Conservation (phyloP, 2,888 invertebrate genomes). For the Antitype chi region DNA sequence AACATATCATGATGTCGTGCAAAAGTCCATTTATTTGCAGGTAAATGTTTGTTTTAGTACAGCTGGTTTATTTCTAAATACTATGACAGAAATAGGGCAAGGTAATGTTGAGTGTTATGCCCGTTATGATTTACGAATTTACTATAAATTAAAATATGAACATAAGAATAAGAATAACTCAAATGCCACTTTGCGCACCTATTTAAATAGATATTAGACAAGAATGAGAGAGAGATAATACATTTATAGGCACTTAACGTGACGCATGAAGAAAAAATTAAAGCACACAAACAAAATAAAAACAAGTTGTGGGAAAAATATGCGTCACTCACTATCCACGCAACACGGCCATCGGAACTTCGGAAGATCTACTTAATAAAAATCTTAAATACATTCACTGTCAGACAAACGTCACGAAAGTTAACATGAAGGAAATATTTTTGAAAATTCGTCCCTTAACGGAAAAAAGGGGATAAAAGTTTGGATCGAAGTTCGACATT, state of each 20-base stretch:
- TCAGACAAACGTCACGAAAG: not conserved
- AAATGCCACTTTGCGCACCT: not conserved
- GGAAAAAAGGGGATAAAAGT: not conserved
- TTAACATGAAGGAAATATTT: not conserved
- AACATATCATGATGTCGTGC: slow-evolving; percentile 95
- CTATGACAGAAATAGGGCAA: slow-evolving; percentile 12
- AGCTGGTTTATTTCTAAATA: slow-evolving; percentile 10
- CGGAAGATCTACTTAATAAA: not conserved
- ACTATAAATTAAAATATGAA: not conserved
- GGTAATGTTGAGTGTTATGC: slow-evolving; percentile 1
- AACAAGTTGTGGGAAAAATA: not conserved
- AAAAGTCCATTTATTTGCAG: slow-evolving; percentile 95
- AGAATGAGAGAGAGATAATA: not conserved
- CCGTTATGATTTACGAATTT: slow-evolving; percentile 1
- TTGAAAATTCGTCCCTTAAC: not conserved
- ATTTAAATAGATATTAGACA: not conserved
- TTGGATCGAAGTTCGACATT: not conserved
- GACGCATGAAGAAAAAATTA: not conserved
- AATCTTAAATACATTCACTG: not conserved
- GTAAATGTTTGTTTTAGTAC: slow-evolving; percentile 79
- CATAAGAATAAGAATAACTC: not conserved
- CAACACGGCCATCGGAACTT: not conserved
- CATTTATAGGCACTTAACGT: not conserved
- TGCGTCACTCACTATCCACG: not conserved
- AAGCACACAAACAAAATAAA: not conserved